phyloP scores from a whole-genome alignment of 2,113 vertebrate species.

The Coreoperca whiteheadi region DNA sequence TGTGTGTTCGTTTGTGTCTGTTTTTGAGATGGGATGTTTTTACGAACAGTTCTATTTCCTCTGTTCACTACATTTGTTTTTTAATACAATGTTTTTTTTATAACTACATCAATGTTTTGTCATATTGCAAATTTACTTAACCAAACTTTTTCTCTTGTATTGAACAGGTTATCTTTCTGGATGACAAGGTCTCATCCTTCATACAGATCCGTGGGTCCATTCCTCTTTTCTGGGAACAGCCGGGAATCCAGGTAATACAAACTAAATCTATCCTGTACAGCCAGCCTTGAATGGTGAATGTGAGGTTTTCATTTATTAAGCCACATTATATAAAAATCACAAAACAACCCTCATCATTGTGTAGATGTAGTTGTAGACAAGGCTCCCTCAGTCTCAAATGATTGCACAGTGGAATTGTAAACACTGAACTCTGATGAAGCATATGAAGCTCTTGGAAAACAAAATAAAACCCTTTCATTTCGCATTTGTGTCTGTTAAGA shows the following conservation, averaged over 20 bases:
- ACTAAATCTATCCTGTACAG: neutral
- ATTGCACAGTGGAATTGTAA: constrained; percentile 2
- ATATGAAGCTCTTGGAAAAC: constrained; percentile 2
- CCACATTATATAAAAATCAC: neutral
- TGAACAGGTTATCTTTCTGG: constrained; percentile 93
- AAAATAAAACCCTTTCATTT: neutral
- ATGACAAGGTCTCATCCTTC: constrained; percentile 95
- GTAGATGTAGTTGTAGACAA: constrained; percentile 25
- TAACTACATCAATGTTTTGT: neutral
- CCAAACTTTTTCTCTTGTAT: constrained; percentile 2
- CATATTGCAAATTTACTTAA: neutral
- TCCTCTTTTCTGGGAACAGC: constrained; percentile 98
- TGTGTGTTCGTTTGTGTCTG: neutral
- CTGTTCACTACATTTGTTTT: neutral
- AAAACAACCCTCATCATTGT: constrained; percentile 18
- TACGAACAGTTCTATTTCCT: too few species aligned
- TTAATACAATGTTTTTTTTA: neutral
- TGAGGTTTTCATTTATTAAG: constrained; percentile 25
- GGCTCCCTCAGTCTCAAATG: neutral
- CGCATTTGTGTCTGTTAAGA: constrained; percentile 1
- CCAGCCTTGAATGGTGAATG: neutral
- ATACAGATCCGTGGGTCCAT: constrained; percentile 98
- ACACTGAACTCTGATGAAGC: neutral
- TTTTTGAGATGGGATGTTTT: neutral
- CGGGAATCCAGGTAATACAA: constrained; percentile 93